Evolutionary conservation across 64 coral and sea anemone genomes (phyloP).

Genomic region (Acropora tenuis): DNA sequence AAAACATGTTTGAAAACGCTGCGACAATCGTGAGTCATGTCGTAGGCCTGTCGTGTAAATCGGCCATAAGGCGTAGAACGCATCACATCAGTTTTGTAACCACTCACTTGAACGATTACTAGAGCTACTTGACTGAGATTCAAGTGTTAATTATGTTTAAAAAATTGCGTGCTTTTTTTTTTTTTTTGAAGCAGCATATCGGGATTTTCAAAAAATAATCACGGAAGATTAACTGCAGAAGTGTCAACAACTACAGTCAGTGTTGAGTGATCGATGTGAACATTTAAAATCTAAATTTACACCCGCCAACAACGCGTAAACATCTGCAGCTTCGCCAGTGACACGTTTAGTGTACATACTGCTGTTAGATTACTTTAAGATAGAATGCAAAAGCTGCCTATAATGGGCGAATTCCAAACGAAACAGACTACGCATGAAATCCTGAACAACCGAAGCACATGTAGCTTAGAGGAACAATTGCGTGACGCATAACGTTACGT

Average conservation of each 20-base stretch:
- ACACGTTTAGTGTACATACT: background rate
- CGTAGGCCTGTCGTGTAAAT: too few species aligned
- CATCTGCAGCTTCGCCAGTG: background rate
- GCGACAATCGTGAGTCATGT: too few species aligned
- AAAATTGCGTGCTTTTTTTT: background rate
- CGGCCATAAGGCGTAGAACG: too few species aligned
- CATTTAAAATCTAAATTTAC: background rate
- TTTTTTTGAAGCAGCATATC: background rate
- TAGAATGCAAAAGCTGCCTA: background rate
- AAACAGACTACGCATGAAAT: background rate
- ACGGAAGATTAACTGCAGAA: background rate
- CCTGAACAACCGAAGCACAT: background rate
- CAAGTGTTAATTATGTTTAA: background rate
- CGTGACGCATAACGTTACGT: background rate
- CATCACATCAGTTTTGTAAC: too few species aligned
- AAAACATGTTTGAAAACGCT: too few species aligned
- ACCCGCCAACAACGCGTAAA: too few species aligned
- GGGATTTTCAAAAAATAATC: background rate
- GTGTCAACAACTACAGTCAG: background rate
- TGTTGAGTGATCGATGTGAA: background rate
- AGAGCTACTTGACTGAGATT: too few species aligned
- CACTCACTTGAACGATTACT: too few species aligned
- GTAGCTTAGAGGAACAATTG: too few species aligned
- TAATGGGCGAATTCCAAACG: background rate
- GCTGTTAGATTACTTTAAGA: background rate